Evolutionary conservation across 2,888 invertebrate species (phyloP).

Genomic region (Drosophila monieri): DNA sequence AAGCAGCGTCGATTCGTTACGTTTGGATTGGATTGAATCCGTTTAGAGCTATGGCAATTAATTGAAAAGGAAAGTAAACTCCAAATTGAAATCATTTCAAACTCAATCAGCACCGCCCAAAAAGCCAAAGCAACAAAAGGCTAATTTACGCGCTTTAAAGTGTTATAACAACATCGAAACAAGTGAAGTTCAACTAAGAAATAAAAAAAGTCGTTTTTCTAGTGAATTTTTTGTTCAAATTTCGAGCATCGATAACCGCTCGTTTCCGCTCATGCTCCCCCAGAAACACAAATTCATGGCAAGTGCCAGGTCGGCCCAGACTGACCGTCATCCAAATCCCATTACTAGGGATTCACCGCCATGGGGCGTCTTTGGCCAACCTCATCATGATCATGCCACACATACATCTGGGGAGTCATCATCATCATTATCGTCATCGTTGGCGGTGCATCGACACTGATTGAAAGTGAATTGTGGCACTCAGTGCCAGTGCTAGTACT

Average conservation of each 20-base stretch:
- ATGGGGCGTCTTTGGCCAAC: slow-evolving; percentile 33
- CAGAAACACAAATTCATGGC: slow-evolving; percentile 8
- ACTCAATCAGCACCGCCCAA: slow-evolving; percentile 52
- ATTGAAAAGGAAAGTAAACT: slow-evolving; percentile 72
- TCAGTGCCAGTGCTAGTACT: slow-evolving; percentile 10
- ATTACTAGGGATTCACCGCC: slow-evolving; percentile 46
- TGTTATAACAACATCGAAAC: slow-evolving; percentile 54
- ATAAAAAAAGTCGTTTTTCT: background rate
- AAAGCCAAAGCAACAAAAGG: slow-evolving; percentile 32
- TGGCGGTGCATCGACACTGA: slow-evolving; percentile 39
- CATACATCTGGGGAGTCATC: slow-evolving; percentile 4
- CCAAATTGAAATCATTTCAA: slow-evolving; percentile 73
- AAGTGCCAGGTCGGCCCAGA: slow-evolving; percentile 9
- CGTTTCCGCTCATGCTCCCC: slow-evolving; percentile 57
- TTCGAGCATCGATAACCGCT: slow-evolving; percentile 55
- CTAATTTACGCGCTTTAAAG: slow-evolving; percentile 73
- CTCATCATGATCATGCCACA: slow-evolving; percentile 17
- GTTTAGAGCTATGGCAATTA: slow-evolving; percentile 54
- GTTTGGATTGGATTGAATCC: slow-evolving; percentile 26
- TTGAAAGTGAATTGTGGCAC: slow-evolving; percentile 71
- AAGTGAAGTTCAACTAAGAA: background rate
- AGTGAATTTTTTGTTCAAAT: background rate
- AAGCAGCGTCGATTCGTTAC: background rate
- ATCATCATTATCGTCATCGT: slow-evolving; percentile 1
- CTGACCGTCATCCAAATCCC: slow-evolving; percentile 27